Base-by-base conservation (phyloP, 2,888 invertebrate species). In the Acrobasis repandana region DNA sequence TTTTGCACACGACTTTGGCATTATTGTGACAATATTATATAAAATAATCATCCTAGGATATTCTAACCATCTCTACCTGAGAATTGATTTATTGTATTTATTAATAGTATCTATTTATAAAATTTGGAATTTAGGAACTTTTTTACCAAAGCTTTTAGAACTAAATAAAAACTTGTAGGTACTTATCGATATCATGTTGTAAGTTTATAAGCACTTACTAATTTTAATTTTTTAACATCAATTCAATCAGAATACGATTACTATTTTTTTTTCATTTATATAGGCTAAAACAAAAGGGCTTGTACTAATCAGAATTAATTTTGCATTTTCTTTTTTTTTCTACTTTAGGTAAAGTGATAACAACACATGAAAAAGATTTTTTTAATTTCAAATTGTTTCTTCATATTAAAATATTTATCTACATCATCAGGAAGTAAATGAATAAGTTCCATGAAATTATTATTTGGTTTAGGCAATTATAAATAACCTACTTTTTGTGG, bases 101-200 rank as follows among this genome's bases (percentile, higher is more conserved):
- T 28, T 28, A 28, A 28, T 5, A 28, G 28, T 6, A 28, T 5
- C 28, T 28, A 8, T 58, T 48, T 9, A 20, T n/a, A 50, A 14
- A 58, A 48, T 79, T 77, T 58, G 73, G 77, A 79, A 73, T 79
- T 79, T 74, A 78, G 75, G 78, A 80, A 82, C 77, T 72, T 63
- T 71, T 67, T 46, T 61, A 74, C 75, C 73, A 77, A 79, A 75
- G 66, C 65, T 69, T 74, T 65, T 9, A 52, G 20, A 52, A 60
- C 52, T 48, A 50, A 60, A 63, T 49, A 50, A 60, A 47, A 61
- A 61, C 20, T 52, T 54, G 11, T n/a, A n/a, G n/a, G n/a, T 18
- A 38, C 18, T 54, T 38, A 54, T 16, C 38, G 16, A 54, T 10
- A 54, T n/a, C 14, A 43, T 54, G 14, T 16, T 20, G 18, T 14